Conservation (phyloP, 2,113 vertebrate genomes). For the Cettia cetti region DNA sequence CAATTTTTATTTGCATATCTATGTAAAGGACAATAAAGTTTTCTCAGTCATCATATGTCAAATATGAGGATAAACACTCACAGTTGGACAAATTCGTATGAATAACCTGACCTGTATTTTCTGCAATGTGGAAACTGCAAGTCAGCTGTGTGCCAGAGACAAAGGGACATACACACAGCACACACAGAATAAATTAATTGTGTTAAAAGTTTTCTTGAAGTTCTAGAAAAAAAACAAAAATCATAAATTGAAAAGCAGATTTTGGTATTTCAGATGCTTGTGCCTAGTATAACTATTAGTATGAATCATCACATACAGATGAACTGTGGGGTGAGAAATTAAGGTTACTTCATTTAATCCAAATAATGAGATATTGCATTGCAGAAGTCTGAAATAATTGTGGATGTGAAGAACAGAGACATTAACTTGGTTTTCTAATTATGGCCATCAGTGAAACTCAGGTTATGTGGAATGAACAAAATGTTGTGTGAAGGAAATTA, state of each 20-base stretch:
- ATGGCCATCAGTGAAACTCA: neutral
- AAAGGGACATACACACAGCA: neutral
- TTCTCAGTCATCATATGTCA: neutral
- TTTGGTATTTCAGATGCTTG: neutral
- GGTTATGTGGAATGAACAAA: neutral
- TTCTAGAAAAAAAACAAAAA: neutral
- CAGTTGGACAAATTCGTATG: neutral
- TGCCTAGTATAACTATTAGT: neutral
- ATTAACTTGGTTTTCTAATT: neutral
- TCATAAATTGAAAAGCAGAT: neutral
- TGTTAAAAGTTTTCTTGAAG: neutral
- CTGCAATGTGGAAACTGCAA: neutral
- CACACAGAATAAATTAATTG: neutral
- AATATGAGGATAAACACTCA: neutral
- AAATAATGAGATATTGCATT: neutral
- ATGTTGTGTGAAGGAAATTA: neutral
- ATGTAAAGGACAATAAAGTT: neutral
- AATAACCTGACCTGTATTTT: neutral
- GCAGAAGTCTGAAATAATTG: neutral
- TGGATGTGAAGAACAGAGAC: neutral
- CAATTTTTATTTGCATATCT: neutral
- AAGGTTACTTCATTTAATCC: neutral
- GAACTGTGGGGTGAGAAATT: neutral
- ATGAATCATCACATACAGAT: rapidly evolving
- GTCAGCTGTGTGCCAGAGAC: neutral